Base-by-base conservation (phyloP, 2,888 invertebrate genomes). In the Caenorhabditis becei region DNA sequence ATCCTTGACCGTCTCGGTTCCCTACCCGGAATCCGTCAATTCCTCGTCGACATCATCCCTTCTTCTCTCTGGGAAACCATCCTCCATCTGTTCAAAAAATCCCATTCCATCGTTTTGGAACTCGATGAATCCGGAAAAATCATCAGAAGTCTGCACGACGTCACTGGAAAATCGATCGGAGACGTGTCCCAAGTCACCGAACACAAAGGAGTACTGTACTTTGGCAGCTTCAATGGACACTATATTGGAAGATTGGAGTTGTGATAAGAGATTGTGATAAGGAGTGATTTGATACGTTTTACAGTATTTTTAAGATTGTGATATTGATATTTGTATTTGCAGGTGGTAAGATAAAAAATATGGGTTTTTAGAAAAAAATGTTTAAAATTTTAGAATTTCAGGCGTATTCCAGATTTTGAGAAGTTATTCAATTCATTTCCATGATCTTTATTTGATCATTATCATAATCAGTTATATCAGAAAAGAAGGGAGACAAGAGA, bases 171-270 rank as follows among this genome's bases (percentile, higher is more conserved):
- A n/a, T 59, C 71, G 3, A 70, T 90, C 24, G 77, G 80, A 18
- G 88, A 87, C 44, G 85, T 87, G 1, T 88, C 88, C 14, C 89
- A 89, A 81, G 89, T 89, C 14, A 80, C 84, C 32, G 86, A 87
- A 54, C 69, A 79, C 26, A 83, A 82, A 0, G 71, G 77, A 23
- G 65, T 62, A 35, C 80, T 89, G 14, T 90, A 88, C 75, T 77
- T 90, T 49, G 90, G 90, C 58, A 87, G 86, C 24, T 90, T 88
- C 77, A 81, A 87, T 37, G 78, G 77, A 18, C 70, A 79, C 10
- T 89, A 84, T 59, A 87, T 89, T 65, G 89, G 86, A n/a, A 77
- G 69, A 69, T 41, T 89, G 44, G 41, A 82, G n/a, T 65, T 77
- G 56, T 81, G 32, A 28, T 18, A 49, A 14, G 14, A 14, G 10